Base-by-base conservation (phyloP, 2,797 vertebrate species). In the Hoplostethus mediterraneus region DNA sequence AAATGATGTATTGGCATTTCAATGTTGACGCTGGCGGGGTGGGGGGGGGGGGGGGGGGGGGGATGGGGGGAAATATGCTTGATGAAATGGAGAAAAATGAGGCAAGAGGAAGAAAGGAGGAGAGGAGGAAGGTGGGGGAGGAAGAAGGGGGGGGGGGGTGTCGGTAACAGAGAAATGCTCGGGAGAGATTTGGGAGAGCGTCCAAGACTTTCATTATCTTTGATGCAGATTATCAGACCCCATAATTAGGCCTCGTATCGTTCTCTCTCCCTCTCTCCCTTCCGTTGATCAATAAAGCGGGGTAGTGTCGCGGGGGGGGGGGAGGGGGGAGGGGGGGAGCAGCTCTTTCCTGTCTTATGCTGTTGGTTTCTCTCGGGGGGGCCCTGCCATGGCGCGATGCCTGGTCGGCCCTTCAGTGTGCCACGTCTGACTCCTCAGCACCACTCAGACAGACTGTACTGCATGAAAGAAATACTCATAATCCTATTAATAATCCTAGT, bases 201-300 rank as follows among this genome's bases (percentile, higher is more conserved):
- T 92, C 90, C 91, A 94, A 93, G 90, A 92, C 89, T 92, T 93
- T 94, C 88, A 93, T 93, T 92, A 94, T 91, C 89, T 93, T 90
- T 91, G 88, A 94, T 90, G 89, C 80, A 90, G 93, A 94, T 89
- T 75, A 93, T 93, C 91, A 93, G 88, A 92, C 82, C 83, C 75
- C 77, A 88, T 92, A 94, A 94, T 94, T 92, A 93, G 84, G 83
- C 80, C 89, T 90, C 89, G 89, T 90, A 91, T 87, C 65, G 40
- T 28, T 73, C 67, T 62, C 81, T 71, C 77, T 80, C 42, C 79
- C 63, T 73, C 65, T 52, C 40, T 63, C 61, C 73, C 80, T 78
- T 75, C 54, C 76, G 60, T 80, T 89, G 90, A 93, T 93, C 92
- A 91, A 77, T 85, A 83, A 73, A 71, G 59, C 86, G 47, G 85